phyloP scores from a whole-genome alignment of 2,113 vertebrate genomes.

The Furnarius figulus region DNA sequence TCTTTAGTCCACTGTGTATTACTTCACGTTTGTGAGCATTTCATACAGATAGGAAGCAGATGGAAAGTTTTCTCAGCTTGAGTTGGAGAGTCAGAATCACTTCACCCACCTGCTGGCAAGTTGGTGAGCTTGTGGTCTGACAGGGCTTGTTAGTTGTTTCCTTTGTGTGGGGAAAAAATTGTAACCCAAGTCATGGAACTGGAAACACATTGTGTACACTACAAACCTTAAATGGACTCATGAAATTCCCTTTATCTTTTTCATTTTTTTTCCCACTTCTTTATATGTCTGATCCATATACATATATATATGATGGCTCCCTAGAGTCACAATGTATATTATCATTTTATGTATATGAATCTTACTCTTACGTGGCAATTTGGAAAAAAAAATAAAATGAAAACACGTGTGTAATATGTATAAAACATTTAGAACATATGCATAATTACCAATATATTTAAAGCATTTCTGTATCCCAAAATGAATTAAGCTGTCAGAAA shows the following conservation, averaged over 20 bases:
- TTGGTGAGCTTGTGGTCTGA: background rate
- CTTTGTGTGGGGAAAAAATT: background rate
- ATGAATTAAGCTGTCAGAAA: background rate
- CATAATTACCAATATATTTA: background rate
- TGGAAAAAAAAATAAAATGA: background rate
- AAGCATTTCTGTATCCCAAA: background rate
- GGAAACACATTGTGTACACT: background rate
- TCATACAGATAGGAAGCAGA: constrained; percentile 43
- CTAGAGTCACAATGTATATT: background rate
- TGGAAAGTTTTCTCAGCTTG: background rate
- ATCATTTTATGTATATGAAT: background rate
- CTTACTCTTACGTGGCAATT: background rate
- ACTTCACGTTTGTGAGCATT: constrained; percentile 41
- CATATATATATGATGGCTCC: background rate
- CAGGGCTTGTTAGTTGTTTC: background rate
- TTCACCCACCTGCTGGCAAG: constrained; percentile 5
- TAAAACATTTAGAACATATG: background rate
- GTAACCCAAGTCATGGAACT: background rate
- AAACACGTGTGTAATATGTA: too few relatives aligned
- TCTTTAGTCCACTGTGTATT: constrained; percentile 21
- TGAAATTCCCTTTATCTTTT: background rate
- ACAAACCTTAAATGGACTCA: background rate
- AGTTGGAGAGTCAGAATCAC: background rate
- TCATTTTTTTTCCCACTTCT: background rate
- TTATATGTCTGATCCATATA: background rate